phyloP scores from a whole-genome alignment of 2,797 vertebrate species.

The Lerista edwardsae region DNA sequence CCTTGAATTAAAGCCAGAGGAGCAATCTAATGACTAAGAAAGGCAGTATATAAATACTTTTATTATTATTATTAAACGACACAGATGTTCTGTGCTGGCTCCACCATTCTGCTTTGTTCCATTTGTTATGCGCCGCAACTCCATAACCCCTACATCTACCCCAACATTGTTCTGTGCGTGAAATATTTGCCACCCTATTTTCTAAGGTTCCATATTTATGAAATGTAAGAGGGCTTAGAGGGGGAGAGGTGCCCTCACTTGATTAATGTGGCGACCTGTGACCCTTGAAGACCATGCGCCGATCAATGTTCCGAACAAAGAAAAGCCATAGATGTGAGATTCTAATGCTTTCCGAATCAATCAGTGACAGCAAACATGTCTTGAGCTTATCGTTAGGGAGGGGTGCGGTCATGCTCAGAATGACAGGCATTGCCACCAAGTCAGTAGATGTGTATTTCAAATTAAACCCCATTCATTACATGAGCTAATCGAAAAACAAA shows the following conservation, averaged over 20 bases:
- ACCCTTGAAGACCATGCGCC: background rate
- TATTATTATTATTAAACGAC: too few relatives aligned
- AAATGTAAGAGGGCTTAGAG: background rate
- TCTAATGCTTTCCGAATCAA: background rate
- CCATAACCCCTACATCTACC: too few relatives aligned
- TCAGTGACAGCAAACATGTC: accelerated
- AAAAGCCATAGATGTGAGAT: accelerated
- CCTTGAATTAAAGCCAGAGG: too few relatives aligned
- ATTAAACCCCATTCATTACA: accelerated
- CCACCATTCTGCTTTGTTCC: too few relatives aligned
- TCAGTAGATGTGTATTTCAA: background rate
- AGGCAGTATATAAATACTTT: too few relatives aligned
- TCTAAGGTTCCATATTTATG: accelerated
- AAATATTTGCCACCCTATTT: background rate
- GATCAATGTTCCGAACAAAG: background rate
- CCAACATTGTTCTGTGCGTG: too few relatives aligned
- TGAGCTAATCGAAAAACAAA: background rate
- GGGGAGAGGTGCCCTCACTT: background rate
- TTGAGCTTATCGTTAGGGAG: background rate
- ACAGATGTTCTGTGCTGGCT: too few relatives aligned
- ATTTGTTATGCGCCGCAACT: too few relatives aligned
- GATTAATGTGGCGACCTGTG: background rate
- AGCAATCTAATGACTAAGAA: too few relatives aligned
- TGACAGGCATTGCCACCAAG: background rate
- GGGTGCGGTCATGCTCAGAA: accelerated